Evolutionary conservation across 2,113 vertebrate genomes (phyloP), one percentile per base, ranked within the genome.

Genomic region (Shinisaurus crocodilurus): DNA sequence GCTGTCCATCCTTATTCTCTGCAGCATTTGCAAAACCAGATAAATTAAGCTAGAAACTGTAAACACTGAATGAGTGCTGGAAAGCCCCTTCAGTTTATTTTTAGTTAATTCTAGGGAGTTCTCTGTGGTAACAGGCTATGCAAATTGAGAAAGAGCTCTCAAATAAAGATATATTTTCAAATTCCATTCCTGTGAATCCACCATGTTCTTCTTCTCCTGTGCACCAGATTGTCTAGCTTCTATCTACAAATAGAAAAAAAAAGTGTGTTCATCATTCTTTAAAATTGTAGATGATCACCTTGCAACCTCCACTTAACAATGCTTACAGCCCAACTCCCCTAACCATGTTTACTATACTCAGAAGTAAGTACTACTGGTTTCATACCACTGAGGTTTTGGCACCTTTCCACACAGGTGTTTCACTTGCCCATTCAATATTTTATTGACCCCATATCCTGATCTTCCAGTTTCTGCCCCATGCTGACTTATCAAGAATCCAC

Each of bases 11-110:
- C 57, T 50, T 77, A 54, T 23, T 16, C 65, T 27, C n/a, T 90
- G 12, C 23, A 85, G 34, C 40, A 85, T 79, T 85, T 85, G 60
- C 82, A 88, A 88, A 70, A 81, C 1, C 23, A 83, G 86, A 83
- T 67, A 87, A 82, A 87, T 82, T 76, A 82, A 87, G 79, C 74
- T 67, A 86, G 86, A 89, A 94, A 93, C 89, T 2, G 85, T 87
- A 88, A 91, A 84, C 89, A 75, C 37, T 94, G 94, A 96, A 95
- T 1, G 60, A 91, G 75, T 29, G 23, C 85, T 95, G 94, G 95
- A 96, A 96, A 96, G 94, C 93, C 94, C 96, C 95, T 79, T 40
- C 54, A 88, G 63, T 80, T 90, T 89, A 95, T 92, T 95, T 96
- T 96, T 93, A 94, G 92, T 67, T 83, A 74, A 94, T 93, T 95